phyloP scores from a whole-genome alignment of 2,113 vertebrate genomes.

The Alethe diademata region DNA sequence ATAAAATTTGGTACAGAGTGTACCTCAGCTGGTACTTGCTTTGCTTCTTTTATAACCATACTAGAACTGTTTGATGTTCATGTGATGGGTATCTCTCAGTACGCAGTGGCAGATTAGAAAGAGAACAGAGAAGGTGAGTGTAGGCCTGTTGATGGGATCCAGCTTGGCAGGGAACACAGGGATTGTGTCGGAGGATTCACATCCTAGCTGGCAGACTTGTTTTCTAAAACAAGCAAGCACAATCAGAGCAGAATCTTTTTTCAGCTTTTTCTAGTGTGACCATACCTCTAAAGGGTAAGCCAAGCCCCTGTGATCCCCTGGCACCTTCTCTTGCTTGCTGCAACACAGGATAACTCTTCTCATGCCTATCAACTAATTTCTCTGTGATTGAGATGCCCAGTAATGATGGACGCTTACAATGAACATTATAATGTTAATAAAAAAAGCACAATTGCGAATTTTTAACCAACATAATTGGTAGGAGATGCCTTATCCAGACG shows the following conservation, averaged over 20 bases:
- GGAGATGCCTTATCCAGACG: neutral
- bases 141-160: accelerated
- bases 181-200: too few relatives aligned
- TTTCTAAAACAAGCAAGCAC: neutral
- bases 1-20: accelerated
- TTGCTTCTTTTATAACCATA: neutral
- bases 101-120: accelerated
- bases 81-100: neutral
- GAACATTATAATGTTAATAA: neutral
- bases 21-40: neutral
- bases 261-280: neutral
- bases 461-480: neutral
- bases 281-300: neutral
- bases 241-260: neutral
- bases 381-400: neutral
- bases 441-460: neutral
- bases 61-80: accelerated
- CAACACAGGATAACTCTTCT: neutral
- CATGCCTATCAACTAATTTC: neutral
- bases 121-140: neutral
- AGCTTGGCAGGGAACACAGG: neutral
- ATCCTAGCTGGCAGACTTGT: neutral
- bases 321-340: neutral
- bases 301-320: neutral
- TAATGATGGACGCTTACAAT: neutral